Evolutionary conservation across 2,888 invertebrate genomes (phyloP), one percentile per base, ranked within the genome.

Genomic region (Melanotus villosus): DNA sequence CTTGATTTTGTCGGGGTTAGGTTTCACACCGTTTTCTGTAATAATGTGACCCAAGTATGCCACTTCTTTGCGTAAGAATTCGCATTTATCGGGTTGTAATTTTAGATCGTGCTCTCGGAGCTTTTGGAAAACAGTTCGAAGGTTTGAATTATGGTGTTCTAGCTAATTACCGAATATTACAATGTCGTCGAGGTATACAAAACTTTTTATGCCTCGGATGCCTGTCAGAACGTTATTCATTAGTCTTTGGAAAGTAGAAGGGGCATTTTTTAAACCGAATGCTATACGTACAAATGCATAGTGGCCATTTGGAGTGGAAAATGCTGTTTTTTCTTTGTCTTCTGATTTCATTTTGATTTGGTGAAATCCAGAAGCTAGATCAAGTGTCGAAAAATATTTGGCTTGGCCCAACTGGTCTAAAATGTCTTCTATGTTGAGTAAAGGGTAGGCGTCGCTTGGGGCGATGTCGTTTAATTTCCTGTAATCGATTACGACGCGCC

Each of bases 111-210:
- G n/a, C n/a, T n/a, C n/a, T 72, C 73, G 1, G 68, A 45, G n/a
- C 10, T 43, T 43, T 43, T 43, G 18, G 32, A 71, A 72, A 16
- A 65, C 52, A 6, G 54, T 10, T 36, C 6, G 36, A 16, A 73
- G 30, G 19, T 45, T 45, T 5, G 18, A 5, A 18, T 45, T 45
- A 14, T 47, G 47, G 1, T 47, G 1, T 41, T 73, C 38, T 4
- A 81, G 18, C 3, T 72, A 69, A 10, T 71, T 56, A 4, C 70
- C 76, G 63, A 75, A 57, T 47, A 81, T 72, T 0, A 83, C 74
- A 2, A 82, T 74, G 68, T 84, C 82, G 43, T 84, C 82, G n/a
- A 83, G 34, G 64, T 81, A 84, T 0, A 81, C 78, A 14, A 82
- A 76, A 57, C 80, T 78, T 36, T 65, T 60, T 0, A 62, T 70